phyloP scores from a whole-genome alignment of 2,797 vertebrate genomes.

The Schizopygopsis malacanthus region DNA sequence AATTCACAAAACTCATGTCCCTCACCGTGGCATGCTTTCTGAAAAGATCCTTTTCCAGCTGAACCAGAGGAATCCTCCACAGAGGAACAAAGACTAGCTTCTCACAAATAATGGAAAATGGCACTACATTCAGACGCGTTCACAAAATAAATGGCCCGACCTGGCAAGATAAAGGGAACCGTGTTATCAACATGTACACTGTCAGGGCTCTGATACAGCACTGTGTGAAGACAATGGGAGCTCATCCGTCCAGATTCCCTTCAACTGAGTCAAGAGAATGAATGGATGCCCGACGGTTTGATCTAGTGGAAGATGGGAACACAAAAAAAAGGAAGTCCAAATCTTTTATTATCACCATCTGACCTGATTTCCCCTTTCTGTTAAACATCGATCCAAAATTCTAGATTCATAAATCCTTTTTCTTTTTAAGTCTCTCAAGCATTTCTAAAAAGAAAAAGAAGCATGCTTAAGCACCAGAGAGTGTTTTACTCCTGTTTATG shows the following conservation, averaged over 20 bases:
- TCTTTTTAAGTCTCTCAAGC: conserved; percentile 43
- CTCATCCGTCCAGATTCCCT: conserved; percentile 41
- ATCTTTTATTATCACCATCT: conserved; percentile 55
- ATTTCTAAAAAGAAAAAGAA: conserved; percentile 15
- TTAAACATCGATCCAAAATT: conserved; percentile 42
- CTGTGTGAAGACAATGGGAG: conserved; percentile 21
- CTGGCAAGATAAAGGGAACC: conserved; percentile 33
- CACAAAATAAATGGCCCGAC: conserved; percentile 23
- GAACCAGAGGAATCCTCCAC: conserved; percentile 60
- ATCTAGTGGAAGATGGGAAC: neutral
- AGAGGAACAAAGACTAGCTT: conserved; percentile 62
- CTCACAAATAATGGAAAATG: conserved; percentile 52
- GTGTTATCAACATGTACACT: conserved; percentile 46
- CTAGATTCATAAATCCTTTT: conserved; percentile 62
- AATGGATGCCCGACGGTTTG: neutral
- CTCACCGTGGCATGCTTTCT: conserved; percentile 6
- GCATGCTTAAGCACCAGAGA: neutral
- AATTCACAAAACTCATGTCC: conserved; percentile 37
- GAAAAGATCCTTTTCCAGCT: conserved; percentile 57
- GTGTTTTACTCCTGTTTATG: neutral
- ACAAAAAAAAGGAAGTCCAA: conserved; percentile 44
- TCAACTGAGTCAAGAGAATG: conserved; percentile 15
- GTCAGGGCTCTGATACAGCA: conserved; percentile 26
- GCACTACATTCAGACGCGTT: conserved; percentile 25
- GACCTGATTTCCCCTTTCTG: conserved; percentile 63